Percentiles rank a stretch among this genome's conserved stretches.
These are phyloP conservation scores for Andricus curvator DNA, from an alignment of 2,888 invertebrate species.

Conservation along the genomic window DNA sequence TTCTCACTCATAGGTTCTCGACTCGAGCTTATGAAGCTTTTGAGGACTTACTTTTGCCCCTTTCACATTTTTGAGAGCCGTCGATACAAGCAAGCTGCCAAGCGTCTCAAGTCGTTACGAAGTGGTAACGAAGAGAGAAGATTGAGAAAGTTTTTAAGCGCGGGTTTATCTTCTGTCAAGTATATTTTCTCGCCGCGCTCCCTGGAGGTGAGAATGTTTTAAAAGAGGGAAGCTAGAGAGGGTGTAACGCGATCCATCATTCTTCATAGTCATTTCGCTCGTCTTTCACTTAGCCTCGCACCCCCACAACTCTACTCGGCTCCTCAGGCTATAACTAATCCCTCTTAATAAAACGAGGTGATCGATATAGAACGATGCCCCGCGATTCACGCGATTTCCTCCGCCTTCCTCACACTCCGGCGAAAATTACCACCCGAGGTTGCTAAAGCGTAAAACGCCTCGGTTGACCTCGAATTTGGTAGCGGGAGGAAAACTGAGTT, in stretches of 20 bases:
- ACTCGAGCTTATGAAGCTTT: background rate
- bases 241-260: slow-evolving; percentile 48
- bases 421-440: background rate
- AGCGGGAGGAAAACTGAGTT: background rate
- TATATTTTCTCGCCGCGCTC: slow-evolving; percentile 52
- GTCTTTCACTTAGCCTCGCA: slow-evolving; percentile 48
- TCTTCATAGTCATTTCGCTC: slow-evolving; percentile 48
- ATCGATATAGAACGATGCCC: background rate
- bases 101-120: background rate
- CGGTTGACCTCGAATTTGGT: background rate
- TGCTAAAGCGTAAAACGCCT: background rate
- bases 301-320: background rate
- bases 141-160: slow-evolving; percentile 60
- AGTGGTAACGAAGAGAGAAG: slow-evolving; percentile 43
- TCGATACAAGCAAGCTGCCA: background rate
- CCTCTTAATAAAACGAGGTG: slow-evolving; percentile 9
- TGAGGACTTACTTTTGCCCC: background rate
- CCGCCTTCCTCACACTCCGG: background rate
- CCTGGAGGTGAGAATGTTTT: slow-evolving; percentile 6
- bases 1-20: background rate
- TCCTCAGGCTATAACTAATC: slow-evolving; percentile 8
- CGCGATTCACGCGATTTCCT: slow-evolving; percentile 1
- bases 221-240: background rate
- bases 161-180: slow-evolving; percentile 54
- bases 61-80: background rate